Evolutionary conservation across 2,888 invertebrate species (phyloP).

Genomic region (Agapostemon virescens): DNA sequence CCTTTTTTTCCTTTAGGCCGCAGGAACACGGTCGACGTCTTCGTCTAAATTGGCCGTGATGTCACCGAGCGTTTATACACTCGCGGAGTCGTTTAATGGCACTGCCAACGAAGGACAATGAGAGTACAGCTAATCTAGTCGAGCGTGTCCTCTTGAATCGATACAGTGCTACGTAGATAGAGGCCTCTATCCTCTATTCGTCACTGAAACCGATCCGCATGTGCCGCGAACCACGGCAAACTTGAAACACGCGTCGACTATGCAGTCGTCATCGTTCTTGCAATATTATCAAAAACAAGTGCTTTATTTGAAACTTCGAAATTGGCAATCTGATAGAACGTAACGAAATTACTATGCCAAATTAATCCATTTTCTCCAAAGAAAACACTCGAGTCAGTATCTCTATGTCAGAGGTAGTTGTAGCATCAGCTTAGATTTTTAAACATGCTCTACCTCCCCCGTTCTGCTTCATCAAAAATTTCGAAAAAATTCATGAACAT

Average conservation of each 20-base stretch:
- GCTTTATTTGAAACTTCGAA: too few species aligned
- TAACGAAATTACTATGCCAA: too few species aligned
- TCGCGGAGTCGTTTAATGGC: conserved; percentile 53
- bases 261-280: background rate
- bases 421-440: too few species aligned
- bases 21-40: conserved; percentile 36
- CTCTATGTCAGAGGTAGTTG: too few species aligned
- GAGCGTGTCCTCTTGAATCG: conserved; percentile 63
- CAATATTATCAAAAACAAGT: background rate
- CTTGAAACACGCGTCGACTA: background rate
- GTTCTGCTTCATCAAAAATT: too few species aligned
- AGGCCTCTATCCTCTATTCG: conserved; percentile 8
- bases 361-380: too few species aligned
- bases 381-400: too few species aligned
- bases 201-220: conserved; percentile 40
- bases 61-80: conserved; percentile 58
- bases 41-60: conserved; percentile 62
- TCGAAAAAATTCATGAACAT: too few species aligned
- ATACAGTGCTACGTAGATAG: conserved; percentile 33
- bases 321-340: too few species aligned
- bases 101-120: conserved; percentile 70
- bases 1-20: conserved; percentile 25
- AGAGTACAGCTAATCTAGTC: conserved; percentile 65
- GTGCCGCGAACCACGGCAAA: background rate
- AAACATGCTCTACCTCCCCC: too few species aligned